Percentiles rank a stretch among this genome's conserved stretches.
Conservation (phyloP, 2,888 invertebrate species). For the Cantharis rufa region DNA sequence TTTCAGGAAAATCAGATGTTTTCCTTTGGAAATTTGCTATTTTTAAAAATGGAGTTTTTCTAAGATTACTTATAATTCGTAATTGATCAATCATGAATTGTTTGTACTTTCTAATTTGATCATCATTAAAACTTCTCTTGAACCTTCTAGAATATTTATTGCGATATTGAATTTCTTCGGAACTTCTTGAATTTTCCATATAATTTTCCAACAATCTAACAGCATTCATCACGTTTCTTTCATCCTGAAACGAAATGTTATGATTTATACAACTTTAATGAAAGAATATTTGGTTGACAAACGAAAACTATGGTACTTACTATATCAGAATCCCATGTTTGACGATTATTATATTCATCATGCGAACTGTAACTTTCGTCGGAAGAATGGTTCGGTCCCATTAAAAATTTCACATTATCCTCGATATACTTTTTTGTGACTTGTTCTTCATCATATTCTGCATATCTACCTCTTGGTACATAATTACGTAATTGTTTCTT, state of each 20-base stretch:
- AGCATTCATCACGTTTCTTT: neutral
- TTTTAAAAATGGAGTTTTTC: neutral
- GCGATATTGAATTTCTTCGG: neutral
- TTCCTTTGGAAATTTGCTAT: neutral
- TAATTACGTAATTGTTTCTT: neutral
- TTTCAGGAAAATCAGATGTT: neutral
- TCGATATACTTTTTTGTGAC: constrained; percentile 10
- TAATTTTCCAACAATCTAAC: neutral
- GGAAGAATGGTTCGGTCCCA: neutral
- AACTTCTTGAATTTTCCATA: neutral
- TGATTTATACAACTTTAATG: too few species aligned
- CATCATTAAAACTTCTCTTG: neutral
- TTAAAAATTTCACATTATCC: neutral
- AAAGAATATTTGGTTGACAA: too few species aligned
- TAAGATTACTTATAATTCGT: neutral
- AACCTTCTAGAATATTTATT: neutral
- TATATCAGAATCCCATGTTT: neutral
- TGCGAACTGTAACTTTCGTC: neutral
- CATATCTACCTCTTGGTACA: neutral
- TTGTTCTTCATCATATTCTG: neutral
- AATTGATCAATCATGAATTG: neutral
- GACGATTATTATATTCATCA: neutral
- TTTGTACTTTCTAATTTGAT: neutral
- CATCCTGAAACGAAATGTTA: neutral
- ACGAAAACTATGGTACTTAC: too few species aligned